A percentile compares a stretch with the other conserved stretches of the same genome.
Conservation (phyloP, 2,888 invertebrate genomes). For the Acronicta psi region DNA sequence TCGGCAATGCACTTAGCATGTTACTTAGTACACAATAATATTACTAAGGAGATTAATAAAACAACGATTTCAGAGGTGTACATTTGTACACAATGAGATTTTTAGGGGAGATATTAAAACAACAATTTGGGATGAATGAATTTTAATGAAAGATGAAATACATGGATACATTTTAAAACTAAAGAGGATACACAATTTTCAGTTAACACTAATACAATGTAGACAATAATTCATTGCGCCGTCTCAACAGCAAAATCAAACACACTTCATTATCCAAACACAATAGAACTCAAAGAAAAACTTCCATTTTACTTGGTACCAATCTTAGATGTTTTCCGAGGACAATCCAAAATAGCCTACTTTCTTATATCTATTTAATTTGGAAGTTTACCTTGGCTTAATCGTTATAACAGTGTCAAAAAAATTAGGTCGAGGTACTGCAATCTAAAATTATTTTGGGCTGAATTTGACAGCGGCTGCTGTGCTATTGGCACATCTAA, state of each 20-base stretch:
- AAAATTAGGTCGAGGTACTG: too few relatives aligned
- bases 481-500: too few relatives aligned
- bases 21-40: too few relatives aligned
- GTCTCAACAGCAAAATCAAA: not conserved
- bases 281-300: constrained; percentile 13
- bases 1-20: too few relatives aligned
- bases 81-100: too few relatives aligned
- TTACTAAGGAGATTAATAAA: too few relatives aligned
- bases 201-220: constrained; percentile 14
- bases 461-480: too few relatives aligned
- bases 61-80: too few relatives aligned
- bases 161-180: not conserved
- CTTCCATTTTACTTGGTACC: not conserved
- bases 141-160: not conserved
- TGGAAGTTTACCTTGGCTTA: too few relatives aligned
- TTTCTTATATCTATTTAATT: not conserved
- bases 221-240: not conserved
- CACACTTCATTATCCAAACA: constrained; percentile 4
- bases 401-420: too few relatives aligned
- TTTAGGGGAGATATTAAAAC: constrained; percentile 3
- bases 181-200: not conserved
- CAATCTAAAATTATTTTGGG: too few relatives aligned
- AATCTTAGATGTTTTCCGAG: not conserved
- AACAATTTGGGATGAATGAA: not conserved
- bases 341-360: not conserved